Conservation (phyloP, 2,797 vertebrate genomes). For the Tokudaia muenninki region DNA sequence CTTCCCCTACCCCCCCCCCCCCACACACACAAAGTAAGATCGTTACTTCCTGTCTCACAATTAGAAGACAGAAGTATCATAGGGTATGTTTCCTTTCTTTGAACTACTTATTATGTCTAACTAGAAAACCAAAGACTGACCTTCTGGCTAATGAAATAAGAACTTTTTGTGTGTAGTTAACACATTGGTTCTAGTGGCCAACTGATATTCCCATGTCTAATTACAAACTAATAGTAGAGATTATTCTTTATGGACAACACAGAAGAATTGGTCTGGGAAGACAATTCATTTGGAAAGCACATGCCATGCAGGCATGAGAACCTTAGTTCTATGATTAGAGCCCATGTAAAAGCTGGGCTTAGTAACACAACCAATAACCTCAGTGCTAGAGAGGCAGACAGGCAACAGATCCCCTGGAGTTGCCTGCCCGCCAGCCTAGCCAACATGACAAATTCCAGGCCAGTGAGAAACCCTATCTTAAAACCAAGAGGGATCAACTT, state of each 20-base stretch:
- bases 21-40: background rate
- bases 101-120: constrained; percentile 34
- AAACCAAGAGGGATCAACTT: background rate
- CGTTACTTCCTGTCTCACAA: background rate
- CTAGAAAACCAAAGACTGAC: constrained; percentile 58
- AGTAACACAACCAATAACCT: background rate
- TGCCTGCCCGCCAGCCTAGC: too few species aligned
- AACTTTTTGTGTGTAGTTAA: constrained; percentile 51
- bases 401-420: background rate
- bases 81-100: background rate
- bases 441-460: background rate
- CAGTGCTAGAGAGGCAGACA: background rate
- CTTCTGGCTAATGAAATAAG: constrained; percentile 54
- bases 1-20: background rate
- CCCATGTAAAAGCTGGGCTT: background rate
- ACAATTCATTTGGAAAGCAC: constrained; percentile 30
- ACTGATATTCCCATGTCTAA: background rate
- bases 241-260: constrained; percentile 37
- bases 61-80: constrained; percentile 12
- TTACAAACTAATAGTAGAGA: background rate
- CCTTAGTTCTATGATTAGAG: too few species aligned
- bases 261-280: background rate
- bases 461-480: background rate
- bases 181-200: constrained; percentile 11
- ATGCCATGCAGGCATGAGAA: background rate